Evolutionary conservation across 2,888 invertebrate species (phyloP), one percentile per base, ranked within the genome.

Genomic region (Tachystola acroxantha): DNA sequence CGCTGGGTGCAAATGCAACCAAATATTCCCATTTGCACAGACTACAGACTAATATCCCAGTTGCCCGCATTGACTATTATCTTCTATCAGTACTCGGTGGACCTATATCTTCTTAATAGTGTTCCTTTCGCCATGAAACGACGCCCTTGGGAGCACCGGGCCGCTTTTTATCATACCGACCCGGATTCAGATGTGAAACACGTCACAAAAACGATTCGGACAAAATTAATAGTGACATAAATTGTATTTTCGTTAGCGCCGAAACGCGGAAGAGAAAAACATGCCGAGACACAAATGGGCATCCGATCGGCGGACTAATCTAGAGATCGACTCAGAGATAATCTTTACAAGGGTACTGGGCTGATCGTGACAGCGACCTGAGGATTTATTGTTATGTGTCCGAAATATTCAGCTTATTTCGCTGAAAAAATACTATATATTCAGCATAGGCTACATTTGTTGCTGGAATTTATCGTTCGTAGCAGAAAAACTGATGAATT

Each of bases 351-450:
- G 57, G 58, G 57, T 58, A 50, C 48, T 37, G 43, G 40, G 39
- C 51, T 57, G 56, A 54, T 46, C 35, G 46, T 53, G 57, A 60
- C 61, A 61, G 46, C 50, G 51, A 54, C 60, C 50, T 51, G 37
- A 32, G 36, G 34, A 58, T 61, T 48, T 53, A 53, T 51, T 48
- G 37, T 36, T 35, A 16, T 12, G n/a, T 30, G 30, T 19, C 12
- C 14, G 34, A 12, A 20, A 34, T 28, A 34, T 28, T n/a, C 33
- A 30, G 20, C 22, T 33, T 35, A 36, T 42, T 38, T 36, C 25
- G 24, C 7, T 19, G 32, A 20, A 29, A 34, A 10, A 27, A 27
- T 10, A n/a, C n/a, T n/a, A n/a, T n/a, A 6, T 27, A 26, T 10
- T 26, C 4, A 4, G 16, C 6, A n/a, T n/a, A n/a, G 16, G 16